Evolutionary conservation across 2,888 invertebrate genomes (phyloP).

Genomic region (Petrophora chlorosata): DNA sequence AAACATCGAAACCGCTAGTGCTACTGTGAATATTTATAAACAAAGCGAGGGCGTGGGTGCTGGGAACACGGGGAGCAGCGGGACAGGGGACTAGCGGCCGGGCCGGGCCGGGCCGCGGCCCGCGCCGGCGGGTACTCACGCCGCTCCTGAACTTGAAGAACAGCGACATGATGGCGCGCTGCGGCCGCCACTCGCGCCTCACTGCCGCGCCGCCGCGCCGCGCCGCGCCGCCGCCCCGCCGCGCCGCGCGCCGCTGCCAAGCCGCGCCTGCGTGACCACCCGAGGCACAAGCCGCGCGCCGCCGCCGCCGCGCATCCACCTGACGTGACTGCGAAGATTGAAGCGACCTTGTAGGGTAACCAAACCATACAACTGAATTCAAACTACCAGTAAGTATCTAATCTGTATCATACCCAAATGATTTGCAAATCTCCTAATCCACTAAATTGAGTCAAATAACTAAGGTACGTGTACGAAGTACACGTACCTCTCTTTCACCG

Average conservation of each 20-base stretch:
- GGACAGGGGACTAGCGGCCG: background rate
- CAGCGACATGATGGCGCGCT: conserved; percentile 69
- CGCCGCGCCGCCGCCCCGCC: conserved; percentile 12
- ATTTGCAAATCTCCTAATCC: too few species aligned
- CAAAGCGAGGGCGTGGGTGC: background rate
- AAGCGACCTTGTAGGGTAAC: too few species aligned
- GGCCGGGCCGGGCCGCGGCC: background rate
- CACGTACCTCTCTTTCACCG: too few species aligned
- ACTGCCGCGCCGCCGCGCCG: conserved; percentile 42
- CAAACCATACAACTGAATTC: too few species aligned
- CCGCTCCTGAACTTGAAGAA: conserved; percentile 82
- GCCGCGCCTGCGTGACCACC: conserved; percentile 21
- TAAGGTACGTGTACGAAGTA: too few species aligned
- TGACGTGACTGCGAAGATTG: too few species aligned
- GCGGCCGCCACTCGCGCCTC: conserved; percentile 51
- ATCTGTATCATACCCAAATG: too few species aligned
- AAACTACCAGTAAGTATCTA: too few species aligned
- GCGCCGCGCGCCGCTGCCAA: conserved; percentile 1
- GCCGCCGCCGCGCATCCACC: conserved; percentile 36
- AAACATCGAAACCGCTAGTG: background rate
- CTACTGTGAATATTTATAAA: background rate
- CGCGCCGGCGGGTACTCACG: conserved; percentile 65
- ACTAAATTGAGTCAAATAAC: too few species aligned
- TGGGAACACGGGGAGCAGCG: background rate
- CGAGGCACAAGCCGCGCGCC: conserved; percentile 36